These are phyloP conservation scores for Vireo griseus DNA, from an alignment of 2,797 vertebrate species.

Conservation along the genomic window DNA sequence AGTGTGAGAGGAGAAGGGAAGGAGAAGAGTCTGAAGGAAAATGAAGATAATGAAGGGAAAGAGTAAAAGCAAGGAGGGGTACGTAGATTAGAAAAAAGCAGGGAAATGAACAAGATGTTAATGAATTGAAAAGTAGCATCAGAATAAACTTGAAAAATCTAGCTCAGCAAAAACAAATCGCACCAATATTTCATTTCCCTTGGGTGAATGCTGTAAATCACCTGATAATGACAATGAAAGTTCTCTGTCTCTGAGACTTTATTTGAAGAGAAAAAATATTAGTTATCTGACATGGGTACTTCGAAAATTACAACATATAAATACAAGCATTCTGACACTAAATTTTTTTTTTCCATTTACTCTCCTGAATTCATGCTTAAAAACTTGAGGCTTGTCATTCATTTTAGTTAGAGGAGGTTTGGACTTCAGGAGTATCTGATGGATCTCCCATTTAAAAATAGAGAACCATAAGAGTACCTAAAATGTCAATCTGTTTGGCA, in stretches of 20 bases:
- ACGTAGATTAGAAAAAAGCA: neutral
- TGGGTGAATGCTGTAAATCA: neutral
- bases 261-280: neutral
- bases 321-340: neutral
- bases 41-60: neutral
- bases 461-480: neutral
- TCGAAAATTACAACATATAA: neutral
- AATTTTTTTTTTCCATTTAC: neutral
- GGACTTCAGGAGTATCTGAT: neutral
- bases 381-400: neutral
- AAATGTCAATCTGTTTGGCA: neutral
- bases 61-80: neutral
- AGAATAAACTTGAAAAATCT: neutral
- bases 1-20: neutral
- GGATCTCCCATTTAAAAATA: neutral
- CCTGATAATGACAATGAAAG: neutral
- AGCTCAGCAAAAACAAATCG: neutral
- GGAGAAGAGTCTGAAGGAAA: neutral
- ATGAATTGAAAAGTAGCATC: neutral
- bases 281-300: neutral
- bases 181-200: neutral
- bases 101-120: neutral
- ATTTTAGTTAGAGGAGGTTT: neutral
- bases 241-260: neutral
- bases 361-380: neutral